Percentiles rank a stretch among this genome's conserved stretches.
phyloP scores from a whole-genome alignment of 2,888 invertebrate genomes.

The Eupithecia subumbrata region DNA sequence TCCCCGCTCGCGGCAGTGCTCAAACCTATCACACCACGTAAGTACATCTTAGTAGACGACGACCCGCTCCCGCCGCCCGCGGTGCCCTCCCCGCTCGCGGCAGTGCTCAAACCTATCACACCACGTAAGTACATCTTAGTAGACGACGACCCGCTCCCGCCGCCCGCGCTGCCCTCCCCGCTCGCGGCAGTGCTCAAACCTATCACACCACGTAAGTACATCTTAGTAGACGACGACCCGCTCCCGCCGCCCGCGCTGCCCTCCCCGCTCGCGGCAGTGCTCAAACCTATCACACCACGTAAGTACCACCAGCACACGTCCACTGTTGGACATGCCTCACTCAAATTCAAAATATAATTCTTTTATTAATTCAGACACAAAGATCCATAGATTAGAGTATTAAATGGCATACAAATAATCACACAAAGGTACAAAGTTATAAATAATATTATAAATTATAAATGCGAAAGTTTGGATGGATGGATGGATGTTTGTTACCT shows the following conservation, averaged over 20 bases:
- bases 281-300: conserved; percentile 66
- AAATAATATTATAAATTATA: too few relatives aligned
- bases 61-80: conserved; percentile 62
- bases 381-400: too few relatives aligned
- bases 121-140: conserved; percentile 74
- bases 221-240: conserved; percentile 79
- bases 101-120: conserved; percentile 57
- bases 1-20: conserved; percentile 45
- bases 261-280: conserved; percentile 43
- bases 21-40: conserved; percentile 65
- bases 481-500: too few relatives aligned
- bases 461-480: too few relatives aligned
- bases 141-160: conserved; percentile 72
- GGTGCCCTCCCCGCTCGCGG: conserved; percentile 43
- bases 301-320: conserved; percentile 47
- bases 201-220: conserved; percentile 65
- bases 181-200: conserved; percentile 52
- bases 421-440: too few relatives aligned
- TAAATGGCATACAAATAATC: too few relatives aligned
- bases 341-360: too few relatives aligned
- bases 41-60: conserved; percentile 77
- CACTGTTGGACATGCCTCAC: too few relatives aligned
- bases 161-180: conserved; percentile 48
- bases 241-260: conserved; percentile 52
- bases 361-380: too few relatives aligned